Conservation (phyloP, 2,113 vertebrate species). For the Bos javanicus region DNA sequence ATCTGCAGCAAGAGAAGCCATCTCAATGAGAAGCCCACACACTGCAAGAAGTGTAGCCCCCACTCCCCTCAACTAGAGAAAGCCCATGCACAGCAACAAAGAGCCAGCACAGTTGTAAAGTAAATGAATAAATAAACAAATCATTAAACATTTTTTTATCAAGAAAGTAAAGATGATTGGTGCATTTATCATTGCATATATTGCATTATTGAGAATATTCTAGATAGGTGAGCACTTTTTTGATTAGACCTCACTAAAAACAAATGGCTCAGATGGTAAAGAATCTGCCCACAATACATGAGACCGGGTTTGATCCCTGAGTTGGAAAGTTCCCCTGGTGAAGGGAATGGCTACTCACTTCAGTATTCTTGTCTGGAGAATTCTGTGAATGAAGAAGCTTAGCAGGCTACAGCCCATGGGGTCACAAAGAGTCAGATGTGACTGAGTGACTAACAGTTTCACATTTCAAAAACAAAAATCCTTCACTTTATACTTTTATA, state of each 20-base stretch:
- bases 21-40: not conserved
- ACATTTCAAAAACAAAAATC: not conserved
- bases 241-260: not conserved
- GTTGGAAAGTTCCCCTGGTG: not conserved
- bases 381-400: not conserved
- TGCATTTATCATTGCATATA: not conserved
- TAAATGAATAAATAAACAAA: not conserved
- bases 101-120: not conserved
- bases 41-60: not conserved
- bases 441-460: not conserved
- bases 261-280: not conserved
- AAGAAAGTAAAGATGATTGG: not conserved
- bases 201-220: not conserved
- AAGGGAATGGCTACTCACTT: not conserved
- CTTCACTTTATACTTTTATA: not conserved
- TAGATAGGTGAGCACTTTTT: not conserved
- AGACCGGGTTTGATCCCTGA: accelerated
- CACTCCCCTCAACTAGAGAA: not conserved
- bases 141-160: not conserved
- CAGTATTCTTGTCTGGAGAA: not conserved
- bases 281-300: not conserved
- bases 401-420: not conserved
- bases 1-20: not conserved
- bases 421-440: not conserved
- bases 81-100: not conserved